Base-by-base conservation (phyloP, 2,797 vertebrate genomes). In the Sebastes itinus region DNA sequence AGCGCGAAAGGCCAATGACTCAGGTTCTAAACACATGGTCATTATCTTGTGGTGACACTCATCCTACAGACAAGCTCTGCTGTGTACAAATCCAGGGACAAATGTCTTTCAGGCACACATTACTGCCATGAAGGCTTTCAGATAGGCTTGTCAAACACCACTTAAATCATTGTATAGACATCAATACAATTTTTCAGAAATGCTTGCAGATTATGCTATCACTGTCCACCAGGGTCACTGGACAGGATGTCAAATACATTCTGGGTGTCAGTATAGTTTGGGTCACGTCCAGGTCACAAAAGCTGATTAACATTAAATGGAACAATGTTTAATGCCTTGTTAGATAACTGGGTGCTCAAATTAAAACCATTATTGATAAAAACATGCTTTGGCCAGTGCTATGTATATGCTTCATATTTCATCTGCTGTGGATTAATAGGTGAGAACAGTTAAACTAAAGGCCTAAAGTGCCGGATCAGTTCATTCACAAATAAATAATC, bases 11-110 rank as follows among this genome's bases (percentile, higher is more conserved):
- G 82, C 71, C 74, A 88, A 91, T 89, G 73, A 90, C 74, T 79
- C 23, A 32, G 52, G 61, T 70, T 78, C 58, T 65, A 67, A 78
- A 85, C 84, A 86, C 78, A 88, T 84, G 84, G 76, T 92, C 22
- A 75, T 88, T 83, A 84, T 63, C 60, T 84, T 35, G 52, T 75
- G 42, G 49, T 72, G 52, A 71, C 68, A 85, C 74, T 76, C 69
- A 80, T 73, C 42, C 79, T 60, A 27, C 61, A 69, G 68, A 82
- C 49, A 63, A 55, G 73, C 59, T 71, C 27, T 62, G 38, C 46
- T 76, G 58, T 66, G 46, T 25, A 79, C 27, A 77, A 80, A 84
- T 69, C n/a, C 14, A 42, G 63, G 20, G 56, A 75, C 23, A 74
- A 72, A 83, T 22, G 32, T 72, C 52, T 42, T 77, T 73, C 71